Evolutionary conservation across 2,113 vertebrate genomes (phyloP), one percentile per base, ranked within the genome.

Genomic region (Scolopax mira): DNA sequence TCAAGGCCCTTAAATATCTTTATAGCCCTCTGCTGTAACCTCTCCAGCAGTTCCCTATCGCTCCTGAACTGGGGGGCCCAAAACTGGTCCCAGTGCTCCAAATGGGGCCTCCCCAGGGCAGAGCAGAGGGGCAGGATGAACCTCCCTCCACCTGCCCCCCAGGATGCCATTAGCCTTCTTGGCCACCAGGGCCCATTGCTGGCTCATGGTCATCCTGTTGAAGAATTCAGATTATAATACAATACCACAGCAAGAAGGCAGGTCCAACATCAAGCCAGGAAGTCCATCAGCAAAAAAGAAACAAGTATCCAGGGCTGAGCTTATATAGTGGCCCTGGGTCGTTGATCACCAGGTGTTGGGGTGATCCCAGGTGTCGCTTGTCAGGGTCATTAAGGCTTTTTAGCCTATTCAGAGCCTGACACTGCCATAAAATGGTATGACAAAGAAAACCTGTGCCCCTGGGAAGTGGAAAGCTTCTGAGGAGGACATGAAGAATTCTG

Each of bases 151-250:
- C n/a, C n/a, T n/a, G n/a, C n/a, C n/a, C n/a, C n/a, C n/a, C n/a
- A n/a, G n/a, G n/a, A n/a, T n/a, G n/a, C n/a, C n/a, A n/a, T n/a
- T n/a, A n/a, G n/a, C n/a, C n/a, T n/a, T n/a, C n/a, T n/a, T n/a
- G n/a, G n/a, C n/a, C n/a, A n/a, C n/a, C n/a, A n/a, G n/a, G n/a
- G n/a, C n/a, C n/a, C n/a, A n/a, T n/a, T n/a, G n/a, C n/a, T n/a
- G n/a, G n/a, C n/a, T n/a, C n/a, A n/a, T n/a, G n/a, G n/a, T n/a
- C n/a, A n/a, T n/a, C n/a, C n/a, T n/a, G n/a, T n/a, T n/a, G n/a
- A n/a, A 58, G 25, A 24, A 3, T 4, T 31, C 19, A 80, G 13
- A 15, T 21, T 35, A 17, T 1, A 39, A 79, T 0, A 4, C 35
- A 73, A 21, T 17, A 60, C 15, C 21, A 51, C 54, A 55, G 13